Evolutionary conservation across 1,140 invertebrate genomes (phyloP), one percentile per base, ranked within the genome.

Genomic region (Odontomachus brunneus): DNA sequence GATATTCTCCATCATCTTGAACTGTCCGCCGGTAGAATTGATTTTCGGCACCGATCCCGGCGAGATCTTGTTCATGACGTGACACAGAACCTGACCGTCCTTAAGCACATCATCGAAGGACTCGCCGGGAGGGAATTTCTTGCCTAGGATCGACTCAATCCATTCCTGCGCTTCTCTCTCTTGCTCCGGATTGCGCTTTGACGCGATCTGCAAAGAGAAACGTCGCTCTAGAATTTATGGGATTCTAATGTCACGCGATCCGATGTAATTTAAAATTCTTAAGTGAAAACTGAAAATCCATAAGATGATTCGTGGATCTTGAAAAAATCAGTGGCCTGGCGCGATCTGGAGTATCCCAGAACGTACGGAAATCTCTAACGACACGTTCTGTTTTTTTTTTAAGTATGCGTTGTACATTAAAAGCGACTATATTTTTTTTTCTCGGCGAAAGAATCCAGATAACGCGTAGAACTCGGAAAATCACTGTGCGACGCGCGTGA

Each of bases 1-100:
- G 85, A 98, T 97, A 90, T 99, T 99, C 91, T 99, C 98, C 98
- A 99, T 99, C 95, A 98, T 96, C 90, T 98, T 98, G 94, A 98
- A 99, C 82, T 98, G 97, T 19, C 97, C 97, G 4, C 98, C 98
- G 1, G 95, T 95, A 12, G 95, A 95, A 92, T 98, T 98, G 91
- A 99, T 97, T 92, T 97, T 98, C 24, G 96, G 94, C 84, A 99
- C 96, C 84, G 96, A 96, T 75, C 98, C 98, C 9, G 98, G 98
- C 83, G 96, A 92, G 11, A 99, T 95, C 89, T 96, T 96, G 94
- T 98, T 98, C 97, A 99, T 98, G 67, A 99, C 91, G 82, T 97
- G 96, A 90, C 97, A 97, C 2, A 97, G 94, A 0, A 97, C 95
- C 84, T 97, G 96, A 38, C 98, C 98, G 93, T 99, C 97, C 59